Evolutionary conservation across 2,113 vertebrate genomes (phyloP), one percentile per base, ranked within the genome.

Genomic region (Mobula hypostoma): DNA sequence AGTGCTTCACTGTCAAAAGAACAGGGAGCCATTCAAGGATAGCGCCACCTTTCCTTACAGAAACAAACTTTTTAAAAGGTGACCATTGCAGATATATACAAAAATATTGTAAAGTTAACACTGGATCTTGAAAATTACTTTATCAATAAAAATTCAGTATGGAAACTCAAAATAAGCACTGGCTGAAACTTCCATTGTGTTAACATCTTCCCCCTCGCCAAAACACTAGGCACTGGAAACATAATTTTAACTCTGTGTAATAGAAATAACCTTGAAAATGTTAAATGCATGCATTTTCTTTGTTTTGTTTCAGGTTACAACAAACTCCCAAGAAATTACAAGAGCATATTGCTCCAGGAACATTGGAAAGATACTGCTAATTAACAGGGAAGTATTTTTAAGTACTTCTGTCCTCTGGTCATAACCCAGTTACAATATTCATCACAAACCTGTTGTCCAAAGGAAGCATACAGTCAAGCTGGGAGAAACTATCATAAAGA

Each of bases 401-500:
- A 74, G 70, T 7, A 68, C 40, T 24, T 58, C 36, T 70, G 14
- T 56, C 83, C 56, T 32, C 15, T 90, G 29, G 14, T 68, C 29
- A 17, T 32, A 32, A 72, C 48, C 56, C 83, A 27, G 83, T 58
- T 87, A 61, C 1, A 83, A 40, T 83, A 29, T 87, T 74, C 24
- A 93, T 40, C 74, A 74, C 8, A 93, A 74, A 93, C 27, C 15
- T 19, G 29, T 93, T 74, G 19, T 14, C 90, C 36, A 93, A 93
- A 93, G 36, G 91, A 66, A 68, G 85, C n/a, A 90, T 68, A 68
- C 29, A 32, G 85, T 27, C 85, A 68, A 29, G 27, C 7, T 93
- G 74, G 91, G 40, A 93, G 36, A 56, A 93, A 29, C 91, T 93
- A 24, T 74, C 40, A 74, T 76, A 93, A 95, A 95, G 95, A 94